Conservation (phyloP, 2,113 vertebrate genomes). For the Trematomus loennbergii region DNA sequence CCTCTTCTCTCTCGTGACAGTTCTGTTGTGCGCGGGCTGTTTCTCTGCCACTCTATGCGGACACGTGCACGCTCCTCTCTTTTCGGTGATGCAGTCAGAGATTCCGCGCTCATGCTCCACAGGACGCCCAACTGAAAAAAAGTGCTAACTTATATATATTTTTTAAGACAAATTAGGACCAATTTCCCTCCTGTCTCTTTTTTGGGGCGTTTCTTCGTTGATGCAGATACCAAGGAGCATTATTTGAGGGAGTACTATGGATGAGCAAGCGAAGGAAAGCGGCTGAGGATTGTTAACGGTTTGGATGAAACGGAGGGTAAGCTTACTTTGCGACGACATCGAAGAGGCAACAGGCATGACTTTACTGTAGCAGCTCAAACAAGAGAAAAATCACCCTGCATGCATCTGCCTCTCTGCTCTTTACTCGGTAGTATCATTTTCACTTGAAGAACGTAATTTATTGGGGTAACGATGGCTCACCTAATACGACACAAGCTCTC, state of each 20-base stretch:
- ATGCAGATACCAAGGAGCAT: conserved; percentile 16
- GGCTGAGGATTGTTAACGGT: conserved; percentile 63
- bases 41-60: conserved; percentile 56
- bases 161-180: conserved; percentile 49
- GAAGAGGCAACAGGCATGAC: conserved; percentile 74
- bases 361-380: conserved; percentile 46
- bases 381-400: conserved; percentile 20
- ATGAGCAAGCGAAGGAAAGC: conserved; percentile 60
- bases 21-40: conserved; percentile 71
- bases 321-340: conserved; percentile 40
- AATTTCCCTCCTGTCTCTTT: not conserved
- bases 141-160: conserved; percentile 7
- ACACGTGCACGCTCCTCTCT: conserved; percentile 71
- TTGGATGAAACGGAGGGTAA: conserved; percentile 34
- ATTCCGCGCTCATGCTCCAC: conserved; percentile 78
- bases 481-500: conserved; percentile 93
- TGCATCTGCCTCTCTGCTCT: conserved; percentile 26
- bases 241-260: conserved; percentile 61
- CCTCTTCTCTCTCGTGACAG: conserved; percentile 35
- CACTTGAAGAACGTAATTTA: conserved; percentile 29
- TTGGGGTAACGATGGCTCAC: conserved; percentile 87
- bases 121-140: conserved; percentile 46
- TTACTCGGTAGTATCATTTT: conserved; percentile 17
- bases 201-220: conserved; percentile 5
- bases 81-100: conserved; percentile 69